Percentiles rank a stretch among this genome's conserved stretches.
Conservation (phyloP, 2,113 vertebrate genomes). For the Odocoileus virginianus region DNA sequence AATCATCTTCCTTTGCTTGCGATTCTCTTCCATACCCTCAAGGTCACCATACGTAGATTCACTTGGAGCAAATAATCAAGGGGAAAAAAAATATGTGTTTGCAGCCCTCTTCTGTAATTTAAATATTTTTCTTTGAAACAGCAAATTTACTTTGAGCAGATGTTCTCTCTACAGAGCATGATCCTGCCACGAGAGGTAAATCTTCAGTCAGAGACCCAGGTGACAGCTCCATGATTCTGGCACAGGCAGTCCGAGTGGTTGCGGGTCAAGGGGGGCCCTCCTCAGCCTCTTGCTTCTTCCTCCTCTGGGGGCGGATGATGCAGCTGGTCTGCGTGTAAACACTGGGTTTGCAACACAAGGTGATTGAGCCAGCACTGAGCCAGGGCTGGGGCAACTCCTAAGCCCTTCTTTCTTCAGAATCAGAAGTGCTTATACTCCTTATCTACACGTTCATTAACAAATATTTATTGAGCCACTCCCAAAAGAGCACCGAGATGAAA, state of each 20-base stretch:
- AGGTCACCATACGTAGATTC: background rate
- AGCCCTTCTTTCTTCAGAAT: background rate
- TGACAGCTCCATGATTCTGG: background rate
- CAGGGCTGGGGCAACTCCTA: background rate
- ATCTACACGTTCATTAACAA: conserved; percentile 10
- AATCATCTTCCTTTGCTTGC: background rate
- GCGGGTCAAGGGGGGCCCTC: background rate
- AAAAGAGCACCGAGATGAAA: background rate
- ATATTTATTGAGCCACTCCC: background rate
- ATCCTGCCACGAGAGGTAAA: background rate
- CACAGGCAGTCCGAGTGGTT: background rate
- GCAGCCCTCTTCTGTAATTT: background rate
- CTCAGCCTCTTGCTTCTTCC: background rate
- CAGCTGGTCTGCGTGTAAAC: background rate
- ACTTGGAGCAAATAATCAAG: conserved; percentile 1
- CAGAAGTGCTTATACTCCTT: background rate
- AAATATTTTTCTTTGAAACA: background rate
- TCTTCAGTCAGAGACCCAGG: background rate
- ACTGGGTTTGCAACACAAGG: background rate
- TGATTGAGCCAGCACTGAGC: background rate
- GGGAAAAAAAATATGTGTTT: background rate
- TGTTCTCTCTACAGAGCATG: background rate
- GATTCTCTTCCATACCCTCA: background rate
- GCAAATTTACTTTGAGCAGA: background rate
- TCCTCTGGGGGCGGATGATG: background rate